phyloP scores from a whole-genome alignment of 2,888 invertebrate species.

The Scelioninae gen. 1 region DNA sequence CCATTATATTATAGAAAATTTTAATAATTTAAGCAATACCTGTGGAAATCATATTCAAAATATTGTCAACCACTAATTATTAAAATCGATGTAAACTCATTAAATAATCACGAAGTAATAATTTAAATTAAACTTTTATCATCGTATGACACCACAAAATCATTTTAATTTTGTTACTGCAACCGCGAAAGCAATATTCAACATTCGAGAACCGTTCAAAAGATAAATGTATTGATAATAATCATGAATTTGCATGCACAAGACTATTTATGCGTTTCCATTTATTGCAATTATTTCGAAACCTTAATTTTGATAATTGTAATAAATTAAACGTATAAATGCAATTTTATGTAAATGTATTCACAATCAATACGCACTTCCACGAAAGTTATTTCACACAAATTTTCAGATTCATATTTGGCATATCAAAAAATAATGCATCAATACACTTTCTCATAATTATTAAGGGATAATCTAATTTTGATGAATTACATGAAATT shows the following conservation, averaged over 20 bases:
- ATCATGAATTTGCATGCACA: conserved; percentile 7
- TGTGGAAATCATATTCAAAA: no score
- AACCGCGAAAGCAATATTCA: not conserved
- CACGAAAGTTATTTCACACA: conserved; percentile 6
- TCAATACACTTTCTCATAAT: not conserved
- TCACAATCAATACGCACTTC: conserved; percentile 23
- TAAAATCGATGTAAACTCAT: not conserved
- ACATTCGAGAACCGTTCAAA: not conserved
- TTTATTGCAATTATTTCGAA: conserved; percentile 19
- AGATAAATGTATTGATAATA: conserved; percentile 23
- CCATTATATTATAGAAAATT: no score
- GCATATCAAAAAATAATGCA: not conserved
- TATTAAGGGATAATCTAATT: not conserved
- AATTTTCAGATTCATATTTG: conserved; percentile 1
- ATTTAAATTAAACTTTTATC: not conserved
- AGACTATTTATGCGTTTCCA: conserved; percentile 1
- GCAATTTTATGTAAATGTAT: conserved; percentile 27
- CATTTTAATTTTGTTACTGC: not conserved
- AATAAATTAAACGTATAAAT: conserved; percentile 29
- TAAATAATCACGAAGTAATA: not conserved
- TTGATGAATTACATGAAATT: not conserved
- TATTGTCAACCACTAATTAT: not conserved
- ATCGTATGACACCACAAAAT: not conserved
- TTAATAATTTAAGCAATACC: no score
- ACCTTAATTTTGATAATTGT: conserved; percentile 26